Evolutionary conservation across 2,888 invertebrate species (phyloP), one percentile per base, ranked within the genome.

Genomic region (Drosophila basisetae): DNA sequence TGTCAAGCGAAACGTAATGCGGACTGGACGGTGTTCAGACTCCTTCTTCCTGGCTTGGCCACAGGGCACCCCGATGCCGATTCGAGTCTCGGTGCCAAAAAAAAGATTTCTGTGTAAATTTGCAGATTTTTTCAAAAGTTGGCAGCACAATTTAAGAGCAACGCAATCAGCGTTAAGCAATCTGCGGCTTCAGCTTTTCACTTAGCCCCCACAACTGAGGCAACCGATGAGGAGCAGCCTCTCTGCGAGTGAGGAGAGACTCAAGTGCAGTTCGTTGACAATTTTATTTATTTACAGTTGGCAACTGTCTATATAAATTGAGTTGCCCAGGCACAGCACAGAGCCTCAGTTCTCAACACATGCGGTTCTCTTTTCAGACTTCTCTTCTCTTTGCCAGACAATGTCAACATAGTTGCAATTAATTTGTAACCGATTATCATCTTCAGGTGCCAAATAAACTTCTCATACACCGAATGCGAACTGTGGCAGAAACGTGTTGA

Each of bases 361-460:
- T 22, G 6, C n/a, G 50, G 47, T 33, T 68, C 56, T 58, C 65
- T 28, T 25, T 28, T 11, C 53, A n/a, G 60, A 50, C 33, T 60
- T 33, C 39, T 28, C 31, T 28, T 30, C 39, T 56, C 37, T 39
- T 39, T 56, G 39, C 18, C 60, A 73, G 89, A 84, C 84, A 84
- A 84, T 84, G 85, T 85, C 85, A 85, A 85, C 85, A 91, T 88
- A 91, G 91, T 89, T 92, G 92, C 92, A 93, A 92, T 93, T 92
- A 92, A 92, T 93, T 92, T 92, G 93, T 93, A 92, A 92, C 87
- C 91, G 92, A 92, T 92, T 92, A 93, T 91, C 92, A 92, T 92
- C 92, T 92, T 90, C 84, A 91, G 92, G 89, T 92, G 92, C 92
- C 92, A 93, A 92, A 92, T 92, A 92, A 93, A 92, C 92, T 92